Base-by-base conservation (phyloP, 2,888 invertebrate genomes). In the Drosophila infuscata region DNA sequence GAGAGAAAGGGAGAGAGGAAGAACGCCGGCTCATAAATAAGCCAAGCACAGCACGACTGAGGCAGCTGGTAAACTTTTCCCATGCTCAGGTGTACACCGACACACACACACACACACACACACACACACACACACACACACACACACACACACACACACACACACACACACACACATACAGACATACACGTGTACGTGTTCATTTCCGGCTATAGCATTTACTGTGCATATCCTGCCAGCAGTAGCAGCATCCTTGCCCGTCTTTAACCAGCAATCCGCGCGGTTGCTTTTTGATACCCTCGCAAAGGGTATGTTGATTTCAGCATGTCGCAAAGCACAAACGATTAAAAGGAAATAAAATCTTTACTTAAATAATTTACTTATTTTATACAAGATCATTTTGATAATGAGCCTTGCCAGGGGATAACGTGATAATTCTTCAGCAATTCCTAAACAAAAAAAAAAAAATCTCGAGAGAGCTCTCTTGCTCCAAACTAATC, bases 121-220 rank as follows among this genome's bases (percentile, higher is more conserved):
- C n/a, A n/a, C n/a, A n/a, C n/a, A n/a, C n/a, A 52, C 52, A 48
- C 68, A 70, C 17, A 32, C 33, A 67, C 68, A 12, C 60, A 52
- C 57, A 48, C 68, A 52, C 52, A 48, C 68, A 70, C 17, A 32
- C 33, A 67, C 68, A 12, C 60, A 52, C 57, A 48, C 68, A 41
- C n/a, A 52, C 52, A 48, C 68, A 70, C 17, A 32, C 33, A 67
- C 68, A 12, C 60, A 52, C 57, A 48, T 64, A 41, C 62, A 52
- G 70, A 61, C 71, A 58, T 65, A 67, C 79, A 56, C 65, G 56
- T 60, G 91, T 74, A 89, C 88, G 91, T 85, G 84, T 85, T 85
- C 84, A 90, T 89, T 85, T 85, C 85, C 85, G 89, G 85, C 85
- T 90, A 72, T 76, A 83, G 75, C 85, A 74, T 87, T 90, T 85